These are phyloP conservation scores for Synanthedon myopaeformis DNA, from an alignment of 2,888 invertebrate species.

Conservation along the genomic window DNA sequence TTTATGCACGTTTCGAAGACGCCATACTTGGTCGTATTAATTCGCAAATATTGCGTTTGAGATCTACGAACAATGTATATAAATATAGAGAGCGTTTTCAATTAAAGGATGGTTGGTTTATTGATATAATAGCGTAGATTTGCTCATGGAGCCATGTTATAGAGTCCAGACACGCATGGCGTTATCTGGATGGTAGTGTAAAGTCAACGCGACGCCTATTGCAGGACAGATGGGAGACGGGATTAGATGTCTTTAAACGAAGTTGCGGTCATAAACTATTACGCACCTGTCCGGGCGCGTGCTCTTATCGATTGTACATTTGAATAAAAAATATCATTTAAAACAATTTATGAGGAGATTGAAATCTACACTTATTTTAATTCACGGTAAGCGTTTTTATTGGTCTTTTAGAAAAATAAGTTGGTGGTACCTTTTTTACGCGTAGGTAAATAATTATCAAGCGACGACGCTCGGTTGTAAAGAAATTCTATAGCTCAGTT, in stretches of 20 bases:
- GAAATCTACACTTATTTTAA: no score
- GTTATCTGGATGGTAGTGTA: background rate
- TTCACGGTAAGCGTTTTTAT: no score
- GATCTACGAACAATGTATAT: background rate
- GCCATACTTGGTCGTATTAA: background rate
- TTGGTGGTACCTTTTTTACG: no score
- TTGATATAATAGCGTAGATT: constrained; percentile 37
- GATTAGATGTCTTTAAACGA: constrained; percentile 18
- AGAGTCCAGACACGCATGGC: background rate
- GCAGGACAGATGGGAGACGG: constrained; percentile 5
- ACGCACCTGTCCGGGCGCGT: background rate
- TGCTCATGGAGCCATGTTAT: constrained; percentile 19
- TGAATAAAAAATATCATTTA: background rate
- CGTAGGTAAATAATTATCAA: no score
- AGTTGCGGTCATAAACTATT: background rate
- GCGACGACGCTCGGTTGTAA: no score
- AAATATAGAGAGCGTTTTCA: constrained; percentile 14
- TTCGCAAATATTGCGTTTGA: background rate
- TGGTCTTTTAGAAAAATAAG: no score
- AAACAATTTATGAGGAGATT: background rate
- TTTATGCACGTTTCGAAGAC: background rate
- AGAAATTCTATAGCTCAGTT: no score
- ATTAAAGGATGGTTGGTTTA: constrained; percentile 38
- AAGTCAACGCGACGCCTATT: constrained; percentile 20
- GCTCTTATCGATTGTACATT: constrained; percentile 5